A percentile compares a stretch with the other conserved stretches of the same genome.
Conservation (phyloP, 2,888 invertebrate genomes). For the Galerucella nymphaeae region DNA sequence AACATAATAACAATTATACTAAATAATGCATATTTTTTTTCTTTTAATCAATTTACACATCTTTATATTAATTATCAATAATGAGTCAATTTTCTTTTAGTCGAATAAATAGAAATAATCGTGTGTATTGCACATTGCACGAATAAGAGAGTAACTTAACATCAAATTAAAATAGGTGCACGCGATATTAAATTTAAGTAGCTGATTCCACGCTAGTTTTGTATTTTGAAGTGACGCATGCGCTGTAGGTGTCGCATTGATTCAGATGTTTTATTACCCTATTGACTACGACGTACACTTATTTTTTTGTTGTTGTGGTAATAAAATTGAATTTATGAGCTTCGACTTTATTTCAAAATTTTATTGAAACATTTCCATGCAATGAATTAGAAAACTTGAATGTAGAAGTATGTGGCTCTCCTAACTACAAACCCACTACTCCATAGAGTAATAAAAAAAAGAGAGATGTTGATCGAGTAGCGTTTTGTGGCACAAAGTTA, state of each 20-base stretch:
- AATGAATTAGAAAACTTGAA: too few relatives aligned
- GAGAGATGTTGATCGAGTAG: too few relatives aligned
- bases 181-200: constrained; percentile 62
- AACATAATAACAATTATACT: background rate
- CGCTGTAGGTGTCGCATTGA: constrained; percentile 48
- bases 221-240: constrained; percentile 49
- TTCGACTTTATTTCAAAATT: background rate
- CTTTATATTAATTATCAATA: constrained; percentile 33
- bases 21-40: background rate
- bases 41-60: background rate
- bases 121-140: constrained; percentile 65
- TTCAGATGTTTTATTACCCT: constrained; percentile 22
- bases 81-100: constrained; percentile 50
- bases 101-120: constrained; percentile 61
- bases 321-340: background rate
- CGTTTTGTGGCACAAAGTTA: too few relatives aligned
- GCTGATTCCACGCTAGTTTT: constrained; percentile 58
- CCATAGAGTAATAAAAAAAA: too few relatives aligned
- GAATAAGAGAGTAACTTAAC: constrained; percentile 65
- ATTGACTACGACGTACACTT: background rate
- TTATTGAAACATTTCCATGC: too few relatives aligned
- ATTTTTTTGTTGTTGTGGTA: background rate
- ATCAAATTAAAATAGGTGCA: constrained; percentile 63
- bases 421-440: too few relatives aligned
- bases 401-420: too few relatives aligned